These are phyloP conservation scores for Cheilosia vulpina DNA, from an alignment of 2,888 invertebrate species.

Conservation along the genomic window DNA sequence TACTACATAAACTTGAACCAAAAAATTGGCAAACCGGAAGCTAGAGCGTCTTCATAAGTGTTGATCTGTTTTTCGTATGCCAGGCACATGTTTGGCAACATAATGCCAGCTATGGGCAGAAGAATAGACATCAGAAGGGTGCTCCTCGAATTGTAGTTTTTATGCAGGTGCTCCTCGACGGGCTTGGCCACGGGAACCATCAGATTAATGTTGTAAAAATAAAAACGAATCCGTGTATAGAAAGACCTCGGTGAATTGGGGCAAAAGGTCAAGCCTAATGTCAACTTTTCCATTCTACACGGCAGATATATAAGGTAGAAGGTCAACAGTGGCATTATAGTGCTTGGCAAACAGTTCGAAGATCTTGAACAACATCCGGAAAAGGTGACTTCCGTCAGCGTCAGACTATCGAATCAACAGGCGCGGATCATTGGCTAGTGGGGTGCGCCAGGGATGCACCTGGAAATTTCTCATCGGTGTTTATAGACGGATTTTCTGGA, in stretches of 20 bases:
- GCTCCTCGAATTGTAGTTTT: background rate
- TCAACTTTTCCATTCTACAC: background rate
- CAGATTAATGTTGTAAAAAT: background rate
- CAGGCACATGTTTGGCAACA: constrained; percentile 78
- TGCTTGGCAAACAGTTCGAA: background rate
- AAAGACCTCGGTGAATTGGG: background rate
- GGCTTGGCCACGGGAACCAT: background rate
- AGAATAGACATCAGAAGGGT: constrained; percentile 17
- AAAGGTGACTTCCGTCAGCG: background rate
- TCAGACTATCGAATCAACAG: background rate
- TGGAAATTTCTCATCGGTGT: constrained; percentile 7
- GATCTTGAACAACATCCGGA: background rate
- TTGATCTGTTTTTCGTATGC: constrained; percentile 76
- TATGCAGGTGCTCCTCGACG: background rate
- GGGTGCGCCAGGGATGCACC: background rate
- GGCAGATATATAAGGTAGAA: background rate
- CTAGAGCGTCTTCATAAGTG: constrained; percentile 67
- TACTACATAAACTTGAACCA: too few species aligned
- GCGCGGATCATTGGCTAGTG: background rate
- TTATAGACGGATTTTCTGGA: constrained; percentile 15
- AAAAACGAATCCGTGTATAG: background rate
- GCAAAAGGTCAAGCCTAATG: background rate
- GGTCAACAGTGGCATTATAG: background rate
- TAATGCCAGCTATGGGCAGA: constrained; percentile 77
- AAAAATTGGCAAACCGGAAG: background rate